Evolutionary conservation across 1,140 invertebrate species (phyloP), one percentile per base, ranked within the genome.

Genomic region (Hylaeus anthracinus): DNA sequence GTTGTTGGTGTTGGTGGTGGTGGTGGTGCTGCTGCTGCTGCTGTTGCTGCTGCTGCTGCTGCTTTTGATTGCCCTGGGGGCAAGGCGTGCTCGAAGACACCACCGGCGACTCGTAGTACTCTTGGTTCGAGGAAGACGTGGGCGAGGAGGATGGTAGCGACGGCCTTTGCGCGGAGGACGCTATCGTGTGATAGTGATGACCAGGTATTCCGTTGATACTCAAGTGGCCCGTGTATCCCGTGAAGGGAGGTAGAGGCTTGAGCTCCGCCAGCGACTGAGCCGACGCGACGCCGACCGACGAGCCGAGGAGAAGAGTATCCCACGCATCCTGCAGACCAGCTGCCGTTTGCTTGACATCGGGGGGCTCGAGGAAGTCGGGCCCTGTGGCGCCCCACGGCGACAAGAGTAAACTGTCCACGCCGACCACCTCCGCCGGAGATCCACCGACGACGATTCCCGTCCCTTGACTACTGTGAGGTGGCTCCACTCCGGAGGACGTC

Each of bases 231-330:
- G 96, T 97, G 93, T 97, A 97, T 14, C 96, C 96, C 15, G 97
- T 97, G 91, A 98, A 98, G 0, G 97, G 97, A 1, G 97, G 97
- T 79, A 98, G 93, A 0, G 97, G 97, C 90, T 98, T 98, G 66
- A 98, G 94, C 88, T 98, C 97, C 5, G 97, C 97, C 56, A 98
- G 94, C 9, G 90, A 90, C 41, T 92, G 91, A 0, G 90, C 89
- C 0, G 87, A 92, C 14, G 88, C 90, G 41, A 89, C 93, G 6
- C 91, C 93, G 5, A 92, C 92, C 1, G 93, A 90, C 0, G 92
- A 90, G 37, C 93, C 92, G 0, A 94, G 70, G 2, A 94, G 87
- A 1, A 94, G 75, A 4, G 94, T 93, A 70, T 94, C 94, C 87
- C 93, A 93, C 4, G 92, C 91, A 45, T 94, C 90, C 78, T 94